Conservation (phyloP, 1,140 invertebrate genomes). For the Sitobion miscanthi region DNA sequence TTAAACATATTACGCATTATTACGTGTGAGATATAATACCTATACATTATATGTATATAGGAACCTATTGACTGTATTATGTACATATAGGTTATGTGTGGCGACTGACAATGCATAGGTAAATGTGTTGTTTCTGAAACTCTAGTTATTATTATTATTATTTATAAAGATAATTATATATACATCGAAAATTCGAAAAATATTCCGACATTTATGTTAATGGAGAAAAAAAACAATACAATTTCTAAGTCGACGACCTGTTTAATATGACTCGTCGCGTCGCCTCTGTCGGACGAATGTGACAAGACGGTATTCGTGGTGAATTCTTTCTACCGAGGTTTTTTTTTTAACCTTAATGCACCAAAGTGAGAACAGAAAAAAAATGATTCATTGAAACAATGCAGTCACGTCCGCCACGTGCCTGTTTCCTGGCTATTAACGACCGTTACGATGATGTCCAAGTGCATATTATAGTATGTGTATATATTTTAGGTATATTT, state of each 20-base stretch:
- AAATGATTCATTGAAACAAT: slow-evolving; percentile 28
- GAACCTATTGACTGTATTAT: too few species aligned
- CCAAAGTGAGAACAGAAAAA: neutral
- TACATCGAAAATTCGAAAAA: neutral
- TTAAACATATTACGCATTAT: neutral
- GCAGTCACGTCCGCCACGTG: slow-evolving; percentile 40
- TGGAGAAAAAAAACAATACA: slow-evolving; percentile 10
- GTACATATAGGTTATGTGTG: too few species aligned
- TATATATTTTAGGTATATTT: neutral
- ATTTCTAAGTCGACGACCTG: slow-evolving; percentile 45
- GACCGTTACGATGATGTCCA: neutral
- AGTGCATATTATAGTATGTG: neutral
- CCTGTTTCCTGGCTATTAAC: slow-evolving; percentile 26
- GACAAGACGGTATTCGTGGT: neutral
- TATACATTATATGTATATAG: too few species aligned
- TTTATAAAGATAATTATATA: neutral
- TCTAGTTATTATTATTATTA: neutral
- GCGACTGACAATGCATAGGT: neutral
- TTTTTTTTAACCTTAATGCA: neutral
- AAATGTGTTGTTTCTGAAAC: neutral
- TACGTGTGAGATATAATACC: neutral
- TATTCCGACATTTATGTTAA: neutral
- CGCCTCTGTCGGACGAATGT: slow-evolving; percentile 9
- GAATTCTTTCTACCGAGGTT: slow-evolving; percentile 24
- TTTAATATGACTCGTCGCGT: slow-evolving; percentile 41